These are phyloP conservation scores for Sakesphorus luctuosus DNA, from an alignment of 2,113 vertebrate genomes.

Conservation along the genomic window DNA sequence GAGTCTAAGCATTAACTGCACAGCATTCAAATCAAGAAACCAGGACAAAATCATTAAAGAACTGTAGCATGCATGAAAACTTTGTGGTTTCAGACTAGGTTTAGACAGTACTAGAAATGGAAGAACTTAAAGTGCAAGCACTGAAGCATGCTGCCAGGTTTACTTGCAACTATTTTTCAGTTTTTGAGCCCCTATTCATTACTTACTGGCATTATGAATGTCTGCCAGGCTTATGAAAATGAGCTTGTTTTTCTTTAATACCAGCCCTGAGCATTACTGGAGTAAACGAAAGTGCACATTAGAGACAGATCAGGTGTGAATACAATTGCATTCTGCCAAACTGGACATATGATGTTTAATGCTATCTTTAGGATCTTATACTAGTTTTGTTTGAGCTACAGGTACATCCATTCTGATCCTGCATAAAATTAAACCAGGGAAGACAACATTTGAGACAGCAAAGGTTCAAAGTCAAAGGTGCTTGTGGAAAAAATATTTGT, in stretches of 20 bases:
- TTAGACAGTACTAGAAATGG: background rate
- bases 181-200: background rate
- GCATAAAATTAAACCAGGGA: background rate
- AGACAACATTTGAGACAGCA: background rate
- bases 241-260: conserved; percentile 18
- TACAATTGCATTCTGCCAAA: background rate
- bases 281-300: background rate
- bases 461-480: background rate
- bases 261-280: background rate
- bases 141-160: background rate
- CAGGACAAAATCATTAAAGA: background rate
- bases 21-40: background rate
- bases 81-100: background rate
- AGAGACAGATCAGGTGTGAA: background rate
- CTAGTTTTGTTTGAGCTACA: background rate
- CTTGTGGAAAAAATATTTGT: background rate
- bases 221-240: conserved; percentile 11
- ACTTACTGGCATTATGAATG: background rate
- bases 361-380: background rate
- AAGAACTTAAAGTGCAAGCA: background rate
- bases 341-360: background rate
- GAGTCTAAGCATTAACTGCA: background rate
- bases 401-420: background rate
- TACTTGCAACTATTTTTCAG: background rate
- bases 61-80: background rate